A percentile compares a stretch with the other conserved stretches of the same genome.
These are phyloP conservation scores for Aramus guarauna DNA, from an alignment of 2,113 vertebrate species.

Conservation along the genomic window DNA sequence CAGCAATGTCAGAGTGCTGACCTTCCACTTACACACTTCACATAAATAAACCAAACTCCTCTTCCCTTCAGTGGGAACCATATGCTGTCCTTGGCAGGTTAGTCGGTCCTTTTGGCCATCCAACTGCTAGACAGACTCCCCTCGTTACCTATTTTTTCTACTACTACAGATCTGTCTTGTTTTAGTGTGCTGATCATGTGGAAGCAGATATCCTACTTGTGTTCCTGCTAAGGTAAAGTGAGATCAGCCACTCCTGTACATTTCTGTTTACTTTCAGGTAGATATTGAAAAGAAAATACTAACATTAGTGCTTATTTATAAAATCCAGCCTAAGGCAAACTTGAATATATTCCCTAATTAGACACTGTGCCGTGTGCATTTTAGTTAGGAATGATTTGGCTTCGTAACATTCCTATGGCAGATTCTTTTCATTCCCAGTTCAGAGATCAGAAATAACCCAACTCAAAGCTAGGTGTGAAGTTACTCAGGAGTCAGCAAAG, in stretches of 20 bases:
- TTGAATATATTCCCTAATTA: neutral
- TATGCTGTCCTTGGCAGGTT: neutral
- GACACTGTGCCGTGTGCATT: fast-evolving
- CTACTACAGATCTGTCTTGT: neutral
- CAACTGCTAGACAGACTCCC: neutral
- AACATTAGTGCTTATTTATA: neutral
- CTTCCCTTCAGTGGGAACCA: neutral
- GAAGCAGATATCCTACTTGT: neutral
- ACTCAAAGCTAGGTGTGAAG: neutral
- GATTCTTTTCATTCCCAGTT: neutral
- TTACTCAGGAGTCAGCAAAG: neutral
- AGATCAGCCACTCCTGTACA: neutral
- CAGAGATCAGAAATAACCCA: neutral
- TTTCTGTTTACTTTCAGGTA: neutral
- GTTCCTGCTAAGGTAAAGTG: neutral
- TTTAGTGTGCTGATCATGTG: neutral
- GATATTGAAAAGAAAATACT: neutral
- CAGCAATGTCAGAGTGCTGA: neutral
- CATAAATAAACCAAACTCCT: neutral
- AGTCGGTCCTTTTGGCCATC: neutral
- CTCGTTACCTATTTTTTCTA: neutral
- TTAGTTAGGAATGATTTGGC: neutral
- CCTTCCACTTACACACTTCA: fast-evolving
- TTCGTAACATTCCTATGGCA: neutral
- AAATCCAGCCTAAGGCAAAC: neutral